phyloP scores from a whole-genome alignment of 2,797 vertebrate species.

The Gymnopithys bicolor region DNA sequence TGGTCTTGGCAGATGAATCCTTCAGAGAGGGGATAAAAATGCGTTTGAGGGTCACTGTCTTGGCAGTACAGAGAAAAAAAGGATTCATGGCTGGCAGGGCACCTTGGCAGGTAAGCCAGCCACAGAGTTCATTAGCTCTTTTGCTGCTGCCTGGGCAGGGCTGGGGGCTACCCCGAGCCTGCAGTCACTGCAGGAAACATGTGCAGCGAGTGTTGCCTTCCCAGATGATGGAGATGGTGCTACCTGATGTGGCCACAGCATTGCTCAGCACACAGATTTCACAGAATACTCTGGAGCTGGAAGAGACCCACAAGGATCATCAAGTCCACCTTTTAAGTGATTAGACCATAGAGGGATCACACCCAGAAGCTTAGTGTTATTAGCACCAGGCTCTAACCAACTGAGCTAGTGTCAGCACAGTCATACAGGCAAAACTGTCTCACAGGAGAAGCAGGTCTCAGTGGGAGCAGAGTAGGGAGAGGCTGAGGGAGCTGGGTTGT shows the following conservation, averaged over 20 bases:
- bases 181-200: accelerated
- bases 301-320: not conserved
- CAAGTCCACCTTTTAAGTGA: not conserved
- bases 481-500: too few species aligned
- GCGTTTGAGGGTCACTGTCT: not conserved
- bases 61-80: not conserved
- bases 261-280: not conserved
- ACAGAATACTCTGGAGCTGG: not conserved
- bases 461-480: not conserved
- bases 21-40: not conserved
- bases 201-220: not conserved
- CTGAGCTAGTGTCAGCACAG: not conserved
- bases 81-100: not conserved
- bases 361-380: not conserved
- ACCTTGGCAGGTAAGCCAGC: not conserved
- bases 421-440: not conserved
- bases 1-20: not conserved
- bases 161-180: not conserved
- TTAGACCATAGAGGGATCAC: not conserved
- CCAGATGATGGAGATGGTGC: not conserved
- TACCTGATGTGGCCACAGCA: not conserved
- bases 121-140: not conserved
- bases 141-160: accelerated
- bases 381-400: not conserved
- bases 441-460: not conserved